Percentiles rank a stretch among this genome's conserved stretches.
Evolutionary conservation across 2,113 vertebrate species (phyloP).

Genomic region (Neofelis nebulosa): DNA sequence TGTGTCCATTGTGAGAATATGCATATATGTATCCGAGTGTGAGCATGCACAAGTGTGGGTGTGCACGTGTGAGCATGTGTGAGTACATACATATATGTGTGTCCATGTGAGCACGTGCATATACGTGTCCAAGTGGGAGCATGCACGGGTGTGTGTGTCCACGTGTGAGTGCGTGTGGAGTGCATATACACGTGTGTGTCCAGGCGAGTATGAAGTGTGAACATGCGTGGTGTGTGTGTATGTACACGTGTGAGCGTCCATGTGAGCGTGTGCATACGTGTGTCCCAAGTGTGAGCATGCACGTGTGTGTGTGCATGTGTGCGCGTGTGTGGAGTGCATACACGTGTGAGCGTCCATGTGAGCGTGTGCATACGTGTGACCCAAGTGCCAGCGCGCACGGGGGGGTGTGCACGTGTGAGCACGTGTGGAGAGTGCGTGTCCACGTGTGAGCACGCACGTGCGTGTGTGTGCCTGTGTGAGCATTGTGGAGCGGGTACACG

Average conservation of each 20-base stretch:
- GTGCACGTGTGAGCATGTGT: background rate
- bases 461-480: background rate
- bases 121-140: background rate
- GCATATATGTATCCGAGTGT: too few species aligned
- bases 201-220: too few species aligned
- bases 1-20: too few species aligned
- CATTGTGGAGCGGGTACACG: background rate
- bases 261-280: too few species aligned
- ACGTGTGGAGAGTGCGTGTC: background rate
- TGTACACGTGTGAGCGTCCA: background rate
- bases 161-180: background rate
- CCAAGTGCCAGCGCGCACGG: background rate
- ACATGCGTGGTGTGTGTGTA: accelerated
- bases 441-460: accelerated
- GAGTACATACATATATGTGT: background rate
- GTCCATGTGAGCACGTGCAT: too few species aligned
- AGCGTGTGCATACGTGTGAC: too few species aligned
- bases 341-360: background rate
- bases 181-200: background rate
- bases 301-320: accelerated
- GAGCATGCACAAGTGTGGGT: background rate
- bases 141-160: background rate
- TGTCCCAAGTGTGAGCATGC: background rate
- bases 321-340: background rate
- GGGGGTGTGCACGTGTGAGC: background rate